phyloP scores from a whole-genome alignment of 2,888 invertebrate species.

The Troides helena region DNA sequence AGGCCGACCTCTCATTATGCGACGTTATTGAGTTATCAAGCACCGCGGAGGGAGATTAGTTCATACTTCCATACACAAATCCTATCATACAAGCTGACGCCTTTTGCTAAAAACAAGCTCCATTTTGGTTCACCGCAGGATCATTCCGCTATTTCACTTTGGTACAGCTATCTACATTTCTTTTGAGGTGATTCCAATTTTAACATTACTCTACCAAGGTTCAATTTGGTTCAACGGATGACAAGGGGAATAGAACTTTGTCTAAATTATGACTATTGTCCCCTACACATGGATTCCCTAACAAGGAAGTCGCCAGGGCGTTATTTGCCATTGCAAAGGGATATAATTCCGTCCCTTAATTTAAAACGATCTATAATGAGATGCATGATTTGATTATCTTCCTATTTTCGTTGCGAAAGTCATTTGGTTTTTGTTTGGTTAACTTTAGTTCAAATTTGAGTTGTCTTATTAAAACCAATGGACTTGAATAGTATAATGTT shows the following conservation, averaged over 20 bases:
- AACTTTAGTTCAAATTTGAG: neutral
- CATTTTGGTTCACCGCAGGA: conserved; percentile 75
- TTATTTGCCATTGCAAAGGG: conserved; percentile 74
- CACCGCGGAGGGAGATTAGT: conserved; percentile 74
- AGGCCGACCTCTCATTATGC: conserved; percentile 76
- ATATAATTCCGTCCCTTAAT: conserved; percentile 70
- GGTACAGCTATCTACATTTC: conserved; percentile 36
- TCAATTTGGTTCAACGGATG: conserved; percentile 28
- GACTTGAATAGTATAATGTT: too few relatives aligned
- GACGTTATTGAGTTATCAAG: conserved; percentile 79
- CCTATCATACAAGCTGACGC: conserved; percentile 81
- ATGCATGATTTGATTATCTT: conserved; percentile 70
- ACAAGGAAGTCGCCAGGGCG: conserved; percentile 70
- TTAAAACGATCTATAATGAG: conserved; percentile 73
- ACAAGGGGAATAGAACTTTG: conserved; percentile 42
- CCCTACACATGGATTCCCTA: conserved; percentile 62
- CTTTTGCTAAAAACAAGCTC: conserved; percentile 74
- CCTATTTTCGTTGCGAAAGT: conserved; percentile 31
- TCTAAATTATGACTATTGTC: conserved; percentile 44
- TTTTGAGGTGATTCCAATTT: conserved; percentile 36
- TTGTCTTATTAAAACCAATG: too few relatives aligned
- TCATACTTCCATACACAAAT: conserved; percentile 80
- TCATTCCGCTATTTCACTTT: conserved; percentile 43
- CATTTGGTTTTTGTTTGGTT: conserved; percentile 32
- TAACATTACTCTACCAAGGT: conserved; percentile 31